A percentile compares a stretch with the other conserved stretches of the same genome.
Conservation (phyloP, 2,888 invertebrate species). For the Lasiommata megera region DNA sequence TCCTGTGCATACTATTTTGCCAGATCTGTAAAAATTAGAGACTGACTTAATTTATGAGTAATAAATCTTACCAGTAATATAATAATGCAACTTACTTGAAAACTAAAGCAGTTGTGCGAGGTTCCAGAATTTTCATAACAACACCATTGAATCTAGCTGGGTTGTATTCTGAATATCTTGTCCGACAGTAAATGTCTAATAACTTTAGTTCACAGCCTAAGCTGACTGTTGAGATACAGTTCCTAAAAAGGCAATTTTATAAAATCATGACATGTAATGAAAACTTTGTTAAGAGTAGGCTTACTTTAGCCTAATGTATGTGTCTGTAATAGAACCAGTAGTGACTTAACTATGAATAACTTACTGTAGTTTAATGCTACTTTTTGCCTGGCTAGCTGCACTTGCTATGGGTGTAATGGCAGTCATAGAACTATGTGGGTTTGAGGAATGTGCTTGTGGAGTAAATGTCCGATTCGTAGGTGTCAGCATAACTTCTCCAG, state of each 20-base stretch:
- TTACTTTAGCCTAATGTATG: no score
- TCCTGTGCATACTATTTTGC: slow-evolving; percentile 93
- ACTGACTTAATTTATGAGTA: slow-evolving; percentile 61
- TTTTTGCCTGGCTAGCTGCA: slow-evolving; percentile 80
- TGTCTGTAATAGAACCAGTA: no score
- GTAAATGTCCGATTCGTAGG: slow-evolving; percentile 65
- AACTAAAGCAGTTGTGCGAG: slow-evolving; percentile 87
- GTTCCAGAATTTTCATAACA: slow-evolving; percentile 90
- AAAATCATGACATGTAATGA: no score
- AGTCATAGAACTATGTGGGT: slow-evolving; percentile 80
- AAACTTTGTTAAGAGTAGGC: no score
- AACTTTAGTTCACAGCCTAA: slow-evolving; percentile 87
- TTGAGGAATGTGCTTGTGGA: slow-evolving; percentile 60
- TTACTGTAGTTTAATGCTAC: slow-evolving; percentile 83
- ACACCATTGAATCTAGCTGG: slow-evolving; percentile 91
- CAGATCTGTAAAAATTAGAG: slow-evolving; percentile 85
- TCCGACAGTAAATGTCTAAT: slow-evolving; percentile 87
- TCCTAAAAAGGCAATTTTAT: slow-evolving; percentile 81
- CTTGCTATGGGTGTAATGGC: slow-evolving; percentile 75
- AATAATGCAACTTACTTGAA: slow-evolving; percentile 58
- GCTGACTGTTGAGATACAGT: slow-evolving; percentile 90
- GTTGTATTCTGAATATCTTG: slow-evolving; percentile 91
- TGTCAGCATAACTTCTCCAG: slow-evolving; percentile 65
- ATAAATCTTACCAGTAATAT: background rate
- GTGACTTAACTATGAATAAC: slow-evolving; percentile 34